phyloP scores from a whole-genome alignment of 2,797 vertebrate genomes.

The Enteromius argenteus region DNA sequence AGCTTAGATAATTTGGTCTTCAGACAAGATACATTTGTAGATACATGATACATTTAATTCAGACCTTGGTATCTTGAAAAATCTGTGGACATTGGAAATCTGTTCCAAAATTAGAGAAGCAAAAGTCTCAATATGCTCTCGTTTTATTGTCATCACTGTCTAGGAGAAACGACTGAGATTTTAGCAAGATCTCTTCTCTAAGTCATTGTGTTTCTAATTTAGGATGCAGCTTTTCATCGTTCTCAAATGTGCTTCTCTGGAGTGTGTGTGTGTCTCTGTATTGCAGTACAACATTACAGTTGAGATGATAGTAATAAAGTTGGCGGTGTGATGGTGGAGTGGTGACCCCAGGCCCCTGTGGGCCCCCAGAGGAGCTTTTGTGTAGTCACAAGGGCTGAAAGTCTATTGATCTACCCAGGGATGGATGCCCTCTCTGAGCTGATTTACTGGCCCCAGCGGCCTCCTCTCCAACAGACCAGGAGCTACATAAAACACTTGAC shows the following conservation, averaged over 20 bases:
- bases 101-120: neutral
- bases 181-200: neutral
- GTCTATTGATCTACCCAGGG: slow-evolving; percentile 77
- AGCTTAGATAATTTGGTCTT: neutral
- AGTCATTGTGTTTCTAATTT: neutral
- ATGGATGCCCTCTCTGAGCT: slow-evolving; percentile 74
- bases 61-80: neutral
- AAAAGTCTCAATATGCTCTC: neutral
- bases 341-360: slow-evolving; percentile 47
- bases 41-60: neutral
- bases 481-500: slow-evolving; percentile 68
- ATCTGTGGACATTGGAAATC: neutral
- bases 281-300: slow-evolving; percentile 46
- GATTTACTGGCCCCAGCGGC: slow-evolving; percentile 73
- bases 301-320: slow-evolving; percentile 65
- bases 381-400: slow-evolving; percentile 62
- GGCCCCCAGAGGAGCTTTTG: slow-evolving; percentile 58
- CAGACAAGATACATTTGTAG: neutral
- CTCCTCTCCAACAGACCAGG: slow-evolving; percentile 68
- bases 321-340: slow-evolving; percentile 45
- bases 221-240: neutral
- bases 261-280: slow-evolving; percentile 4
- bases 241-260: neutral
- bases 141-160: neutral
- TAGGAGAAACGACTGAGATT: neutral